phyloP scores from a whole-genome alignment of 1,140 invertebrate genomes.

The Diorhabda carinulata region DNA sequence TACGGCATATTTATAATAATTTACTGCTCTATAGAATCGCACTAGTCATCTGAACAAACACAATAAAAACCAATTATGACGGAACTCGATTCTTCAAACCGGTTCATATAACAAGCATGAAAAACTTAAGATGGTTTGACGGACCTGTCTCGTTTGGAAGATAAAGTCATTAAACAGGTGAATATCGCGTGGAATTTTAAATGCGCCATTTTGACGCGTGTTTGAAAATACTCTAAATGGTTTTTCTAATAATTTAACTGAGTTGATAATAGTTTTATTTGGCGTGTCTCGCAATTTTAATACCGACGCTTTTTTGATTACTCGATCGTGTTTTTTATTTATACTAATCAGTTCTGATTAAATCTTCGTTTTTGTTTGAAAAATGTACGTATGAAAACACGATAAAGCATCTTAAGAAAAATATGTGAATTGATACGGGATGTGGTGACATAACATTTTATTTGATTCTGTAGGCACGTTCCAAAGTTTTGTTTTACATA shows the following conservation, averaged over 20 bases:
- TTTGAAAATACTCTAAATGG: constrained; percentile 8
- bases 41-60: neutral
- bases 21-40: too few relatives aligned
- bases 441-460: too few relatives aligned
- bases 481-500: too few relatives aligned
- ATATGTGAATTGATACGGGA: too few relatives aligned
- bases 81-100: constrained; percentile 27
- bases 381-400: too few relatives aligned
- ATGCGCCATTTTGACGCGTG: constrained; percentile 21
- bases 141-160: constrained; percentile 7
- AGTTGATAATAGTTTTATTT: constrained; percentile 13
- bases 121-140: constrained; percentile 4
- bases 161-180: constrained; percentile 29
- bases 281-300: constrained; percentile 11
- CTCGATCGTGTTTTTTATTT: too few relatives aligned
- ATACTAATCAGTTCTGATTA: too few relatives aligned
- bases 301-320: constrained; percentile 8
- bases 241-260: constrained; percentile 13
- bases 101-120: constrained; percentile 9
- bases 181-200: constrained; percentile 32
- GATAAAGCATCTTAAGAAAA: too few relatives aligned
- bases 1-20: too few relatives aligned
- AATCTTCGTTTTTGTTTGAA: too few relatives aligned
- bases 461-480: too few relatives aligned
- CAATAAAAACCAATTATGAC: constrained; percentile 12